These are phyloP conservation scores for Adela reaumurella DNA, from an alignment of 2,888 invertebrate genomes.

Conservation along the genomic window DNA sequence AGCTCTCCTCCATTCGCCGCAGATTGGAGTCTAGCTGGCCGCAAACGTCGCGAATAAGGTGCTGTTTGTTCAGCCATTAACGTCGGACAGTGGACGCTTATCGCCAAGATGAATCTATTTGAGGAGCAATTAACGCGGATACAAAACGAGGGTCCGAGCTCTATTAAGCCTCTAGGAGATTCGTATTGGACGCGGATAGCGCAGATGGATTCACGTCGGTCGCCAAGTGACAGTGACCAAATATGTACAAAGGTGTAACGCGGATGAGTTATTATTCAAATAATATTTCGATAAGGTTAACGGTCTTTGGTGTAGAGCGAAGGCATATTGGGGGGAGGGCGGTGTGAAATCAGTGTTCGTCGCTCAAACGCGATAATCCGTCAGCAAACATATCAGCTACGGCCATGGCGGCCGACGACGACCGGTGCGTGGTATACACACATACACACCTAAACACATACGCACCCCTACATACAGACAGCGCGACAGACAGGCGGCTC, in stretches of 20 bases:
- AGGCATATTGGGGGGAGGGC: constrained; percentile 1
- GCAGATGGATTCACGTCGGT: too few species aligned
- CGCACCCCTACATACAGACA: too few species aligned
- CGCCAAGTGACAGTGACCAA: too few species aligned
- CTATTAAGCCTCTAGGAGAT: constrained; percentile 4
- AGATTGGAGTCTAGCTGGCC: neutral
- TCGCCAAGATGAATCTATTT: constrained; percentile 52
- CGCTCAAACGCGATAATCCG: constrained; percentile 25
- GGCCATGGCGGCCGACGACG: constrained; percentile 44
- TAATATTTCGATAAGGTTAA: neutral
- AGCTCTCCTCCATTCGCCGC: too few species aligned
- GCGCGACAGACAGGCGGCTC: constrained; percentile 29
- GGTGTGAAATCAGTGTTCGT: constrained; percentile 35
- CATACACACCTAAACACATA: too few species aligned
- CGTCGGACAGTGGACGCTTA: constrained; percentile 49
- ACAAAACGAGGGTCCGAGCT: constrained; percentile 41
- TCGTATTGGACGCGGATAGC: too few species aligned
- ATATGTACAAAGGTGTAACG: too few species aligned
- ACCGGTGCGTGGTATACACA: too few species aligned
- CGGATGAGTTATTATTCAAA: neutral
- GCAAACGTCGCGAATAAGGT: neutral
- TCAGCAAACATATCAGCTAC: constrained; percentile 40
- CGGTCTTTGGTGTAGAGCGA: neutral
- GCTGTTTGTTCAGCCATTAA: constrained; percentile 52
- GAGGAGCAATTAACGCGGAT: constrained; percentile 51